Conservation (phyloP, 2,797 vertebrate species). For the Miichthys miiuy region DNA sequence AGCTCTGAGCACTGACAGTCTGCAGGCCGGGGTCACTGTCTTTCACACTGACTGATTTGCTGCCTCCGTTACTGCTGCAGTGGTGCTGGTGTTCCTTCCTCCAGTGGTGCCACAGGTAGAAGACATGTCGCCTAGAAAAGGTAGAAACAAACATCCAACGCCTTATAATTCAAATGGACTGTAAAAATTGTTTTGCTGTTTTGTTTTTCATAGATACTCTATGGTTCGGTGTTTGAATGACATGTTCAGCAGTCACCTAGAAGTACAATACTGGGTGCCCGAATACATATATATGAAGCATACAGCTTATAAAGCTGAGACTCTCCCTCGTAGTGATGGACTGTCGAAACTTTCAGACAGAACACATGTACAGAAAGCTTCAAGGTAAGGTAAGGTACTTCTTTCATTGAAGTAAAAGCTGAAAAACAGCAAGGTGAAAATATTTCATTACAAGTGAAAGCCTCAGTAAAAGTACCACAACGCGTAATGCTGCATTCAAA, state of each 20-base stretch:
- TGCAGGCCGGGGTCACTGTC: conserved; percentile 73
- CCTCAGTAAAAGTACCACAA: too few species aligned
- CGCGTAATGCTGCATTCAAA: too few species aligned
- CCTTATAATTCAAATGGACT: neutral
- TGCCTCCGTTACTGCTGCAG: conserved; percentile 41
- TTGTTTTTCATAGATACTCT: neutral
- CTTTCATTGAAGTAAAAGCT: too few species aligned
- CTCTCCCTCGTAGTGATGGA: too few species aligned
- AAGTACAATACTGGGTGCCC: neutral
- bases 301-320: neutral
- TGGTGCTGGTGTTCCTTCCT: conserved; percentile 79
- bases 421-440: too few species aligned
- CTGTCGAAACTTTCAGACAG: too few species aligned
- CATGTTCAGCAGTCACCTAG: too few species aligned
- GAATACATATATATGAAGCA: neutral
- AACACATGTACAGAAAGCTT: too few species aligned
- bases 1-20: conserved; percentile 30
- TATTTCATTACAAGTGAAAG: too few species aligned
- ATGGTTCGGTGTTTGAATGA: neutral
- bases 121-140: conserved; percentile 88
- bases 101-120: conserved; percentile 92
- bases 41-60: conserved; percentile 60
- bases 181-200: neutral
- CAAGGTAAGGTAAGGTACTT: too few species aligned
- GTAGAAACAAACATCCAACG: neutral